These are phyloP conservation scores for Microtus richardsoni DNA, from an alignment of 2,113 vertebrate genomes.

Conservation along the genomic window DNA sequence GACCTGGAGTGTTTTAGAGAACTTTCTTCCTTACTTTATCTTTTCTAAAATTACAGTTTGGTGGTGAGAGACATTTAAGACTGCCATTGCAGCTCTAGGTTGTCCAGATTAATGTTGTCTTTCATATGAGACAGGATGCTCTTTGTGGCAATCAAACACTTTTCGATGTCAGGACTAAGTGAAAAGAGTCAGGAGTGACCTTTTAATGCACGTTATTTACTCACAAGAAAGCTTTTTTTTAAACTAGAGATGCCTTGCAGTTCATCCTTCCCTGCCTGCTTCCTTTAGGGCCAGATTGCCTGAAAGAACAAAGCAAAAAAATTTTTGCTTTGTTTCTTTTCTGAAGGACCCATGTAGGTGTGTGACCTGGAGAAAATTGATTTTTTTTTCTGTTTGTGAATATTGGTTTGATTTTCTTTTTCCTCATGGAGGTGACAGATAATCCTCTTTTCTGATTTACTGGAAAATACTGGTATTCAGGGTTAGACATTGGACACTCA, in stretches of 20 bases:
- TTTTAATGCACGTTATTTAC: conserved; percentile 73
- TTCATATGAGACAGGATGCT: conserved; percentile 39
- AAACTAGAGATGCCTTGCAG: conserved; percentile 13
- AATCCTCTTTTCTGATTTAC: conserved; percentile 69
- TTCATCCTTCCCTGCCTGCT: conserved; percentile 54
- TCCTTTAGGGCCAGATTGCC: background rate
- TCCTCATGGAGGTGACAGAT: conserved; percentile 56
- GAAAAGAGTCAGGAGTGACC: conserved; percentile 60
- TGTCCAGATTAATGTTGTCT: background rate
- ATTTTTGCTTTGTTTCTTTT: conserved; percentile 69
- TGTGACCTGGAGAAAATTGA: conserved; percentile 66
- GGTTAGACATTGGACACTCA: conserved; percentile 24
- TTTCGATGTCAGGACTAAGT: conserved; percentile 27
- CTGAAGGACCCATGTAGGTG: conserved; percentile 69
- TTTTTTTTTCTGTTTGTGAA: conserved; percentile 57
- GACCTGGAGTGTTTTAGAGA: background rate
- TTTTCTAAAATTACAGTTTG: background rate
- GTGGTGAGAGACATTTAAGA: background rate
- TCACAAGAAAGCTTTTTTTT: conserved; percentile 60
- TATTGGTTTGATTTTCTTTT: conserved; percentile 67
- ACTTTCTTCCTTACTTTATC: background rate
- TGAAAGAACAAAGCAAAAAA: conserved; percentile 50
- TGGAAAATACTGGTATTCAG: conserved; percentile 63
- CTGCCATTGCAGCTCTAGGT: background rate
- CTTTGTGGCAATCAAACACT: conserved; percentile 42